These are phyloP conservation scores for Leucoptera coffeella DNA, from an alignment of 2,888 invertebrate species.

Conservation along the genomic window DNA sequence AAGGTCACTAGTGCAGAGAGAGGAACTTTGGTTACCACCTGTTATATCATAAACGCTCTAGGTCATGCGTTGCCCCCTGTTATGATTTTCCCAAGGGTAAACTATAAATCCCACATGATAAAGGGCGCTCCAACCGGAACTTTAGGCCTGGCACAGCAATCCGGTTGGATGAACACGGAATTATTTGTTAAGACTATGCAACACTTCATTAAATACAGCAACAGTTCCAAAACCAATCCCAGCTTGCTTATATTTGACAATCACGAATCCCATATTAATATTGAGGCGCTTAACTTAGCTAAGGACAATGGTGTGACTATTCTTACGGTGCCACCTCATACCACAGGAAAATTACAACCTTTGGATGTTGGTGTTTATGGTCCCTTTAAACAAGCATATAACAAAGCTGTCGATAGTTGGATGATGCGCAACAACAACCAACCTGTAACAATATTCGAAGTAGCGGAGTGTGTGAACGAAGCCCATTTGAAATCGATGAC, in stretches of 20 bases:
- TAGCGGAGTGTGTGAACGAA: slow-evolving; percentile 11
- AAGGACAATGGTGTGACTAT: slow-evolving; percentile 16
- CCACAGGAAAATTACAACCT: slow-evolving; percentile 22
- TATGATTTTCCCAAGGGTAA: slow-evolving; percentile 13
- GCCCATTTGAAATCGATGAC: slow-evolving; percentile 13
- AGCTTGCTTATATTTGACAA: slow-evolving; percentile 13
- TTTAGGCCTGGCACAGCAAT: slow-evolving; percentile 12
- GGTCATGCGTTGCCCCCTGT: slow-evolving; percentile 9
- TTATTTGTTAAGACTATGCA: slow-evolving; percentile 13
- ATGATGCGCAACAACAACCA: slow-evolving; percentile 17
- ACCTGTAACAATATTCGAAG: slow-evolving; percentile 19
- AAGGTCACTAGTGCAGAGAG: slow-evolving; percentile 13
- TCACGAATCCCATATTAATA: slow-evolving; percentile 12
- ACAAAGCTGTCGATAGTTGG: slow-evolving; percentile 16
- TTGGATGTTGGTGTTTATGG: slow-evolving; percentile 19
- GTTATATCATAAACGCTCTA: slow-evolving; percentile 8
- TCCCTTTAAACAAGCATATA: slow-evolving; percentile 17
- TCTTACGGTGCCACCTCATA: slow-evolving; percentile 22
- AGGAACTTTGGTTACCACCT: slow-evolving; percentile 10
- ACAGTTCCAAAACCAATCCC: slow-evolving; percentile 9
- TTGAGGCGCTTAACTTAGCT: slow-evolving; percentile 11
- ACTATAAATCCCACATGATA: slow-evolving; percentile 12
- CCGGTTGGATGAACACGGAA: slow-evolving; percentile 15
- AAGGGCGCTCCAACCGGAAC: slow-evolving; percentile 14
- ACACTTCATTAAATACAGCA: slow-evolving; percentile 13